phyloP scores from a whole-genome alignment of 2,113 vertebrate genomes.

The Campylomormyrus numenius region DNA sequence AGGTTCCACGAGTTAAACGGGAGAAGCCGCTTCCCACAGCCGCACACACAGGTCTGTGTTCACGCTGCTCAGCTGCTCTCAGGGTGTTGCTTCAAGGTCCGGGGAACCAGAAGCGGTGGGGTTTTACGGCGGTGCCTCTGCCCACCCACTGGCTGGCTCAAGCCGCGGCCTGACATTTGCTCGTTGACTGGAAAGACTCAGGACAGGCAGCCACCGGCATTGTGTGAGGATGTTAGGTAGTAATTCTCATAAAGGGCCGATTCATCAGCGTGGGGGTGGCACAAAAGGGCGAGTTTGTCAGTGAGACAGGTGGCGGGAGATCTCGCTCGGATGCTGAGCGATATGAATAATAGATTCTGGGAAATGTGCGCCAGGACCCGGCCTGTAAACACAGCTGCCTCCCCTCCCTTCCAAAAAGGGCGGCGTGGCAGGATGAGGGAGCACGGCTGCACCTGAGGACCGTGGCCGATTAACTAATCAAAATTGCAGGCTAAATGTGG shows the following conservation, averaged over 20 bases:
- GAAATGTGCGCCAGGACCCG: constrained; percentile 86
- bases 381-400: constrained; percentile 92
- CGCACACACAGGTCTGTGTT: not conserved
- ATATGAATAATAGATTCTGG: constrained; percentile 97
- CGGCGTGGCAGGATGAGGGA: constrained; percentile 75
- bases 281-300: constrained; percentile 91
- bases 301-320: constrained; percentile 91
- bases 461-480: constrained; percentile 41
- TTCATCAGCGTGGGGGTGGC: constrained; percentile 90
- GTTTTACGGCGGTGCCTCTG: not conserved
- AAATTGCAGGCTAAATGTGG: constrained; percentile 25
- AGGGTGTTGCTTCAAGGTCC: not conserved
- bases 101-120: not conserved
- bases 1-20: not conserved
- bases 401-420: constrained; percentile 83
- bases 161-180: constrained; percentile 65
- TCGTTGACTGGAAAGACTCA: constrained; percentile 73
- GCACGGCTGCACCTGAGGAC: constrained; percentile 82
- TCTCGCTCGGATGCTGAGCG: constrained; percentile 90
- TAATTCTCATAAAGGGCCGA: constrained; percentile 87
- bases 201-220: constrained; percentile 68
- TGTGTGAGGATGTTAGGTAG: constrained; percentile 83
- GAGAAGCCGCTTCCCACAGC: not conserved
- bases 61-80: not conserved
- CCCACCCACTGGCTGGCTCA: not conserved